phyloP scores from a whole-genome alignment of 2,888 invertebrate species.

The Yponomeuta malinellus region DNA sequence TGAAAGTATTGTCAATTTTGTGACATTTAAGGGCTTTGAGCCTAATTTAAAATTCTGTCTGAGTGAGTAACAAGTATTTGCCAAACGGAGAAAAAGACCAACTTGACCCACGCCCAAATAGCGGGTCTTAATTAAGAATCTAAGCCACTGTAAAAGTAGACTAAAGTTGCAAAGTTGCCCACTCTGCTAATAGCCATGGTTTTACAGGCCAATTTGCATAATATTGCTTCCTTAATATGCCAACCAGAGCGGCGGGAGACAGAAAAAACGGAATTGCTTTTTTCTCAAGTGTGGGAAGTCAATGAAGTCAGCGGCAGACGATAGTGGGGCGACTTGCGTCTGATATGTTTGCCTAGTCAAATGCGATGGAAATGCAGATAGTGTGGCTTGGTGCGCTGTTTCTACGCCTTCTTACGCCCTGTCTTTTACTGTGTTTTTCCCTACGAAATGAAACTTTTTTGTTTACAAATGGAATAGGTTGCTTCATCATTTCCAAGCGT shows the following conservation, averaged over 20 bases:
- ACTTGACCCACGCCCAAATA: not conserved
- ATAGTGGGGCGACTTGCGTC: slow-evolving; percentile 49
- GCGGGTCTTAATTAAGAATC: not conserved
- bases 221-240: slow-evolving; percentile 72
- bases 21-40: too few relatives aligned
- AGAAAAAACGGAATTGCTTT: slow-evolving; percentile 61
- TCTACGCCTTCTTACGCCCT: slow-evolving; percentile 24
- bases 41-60: too few relatives aligned
- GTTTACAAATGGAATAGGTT: not conserved
- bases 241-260: slow-evolving; percentile 41
- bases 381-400: slow-evolving; percentile 32
- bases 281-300: slow-evolving; percentile 58
- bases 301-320: slow-evolving; percentile 57
- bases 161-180: slow-evolving; percentile 11
- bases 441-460: not conserved
- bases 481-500: not conserved
- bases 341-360: slow-evolving; percentile 72
- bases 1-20: too few relatives aligned
- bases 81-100: too few relatives aligned
- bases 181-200: slow-evolving; percentile 18
- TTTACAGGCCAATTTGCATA: slow-evolving; percentile 52
- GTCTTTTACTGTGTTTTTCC: not conserved
- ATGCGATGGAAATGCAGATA: slow-evolving; percentile 66
- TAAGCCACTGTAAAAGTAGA: slow-evolving; percentile 1
- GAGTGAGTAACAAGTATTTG: too few relatives aligned